These are phyloP conservation scores for Aleiodes sp. DNA, from an alignment of 1,140 invertebrate species.

Conservation along the genomic window DNA sequence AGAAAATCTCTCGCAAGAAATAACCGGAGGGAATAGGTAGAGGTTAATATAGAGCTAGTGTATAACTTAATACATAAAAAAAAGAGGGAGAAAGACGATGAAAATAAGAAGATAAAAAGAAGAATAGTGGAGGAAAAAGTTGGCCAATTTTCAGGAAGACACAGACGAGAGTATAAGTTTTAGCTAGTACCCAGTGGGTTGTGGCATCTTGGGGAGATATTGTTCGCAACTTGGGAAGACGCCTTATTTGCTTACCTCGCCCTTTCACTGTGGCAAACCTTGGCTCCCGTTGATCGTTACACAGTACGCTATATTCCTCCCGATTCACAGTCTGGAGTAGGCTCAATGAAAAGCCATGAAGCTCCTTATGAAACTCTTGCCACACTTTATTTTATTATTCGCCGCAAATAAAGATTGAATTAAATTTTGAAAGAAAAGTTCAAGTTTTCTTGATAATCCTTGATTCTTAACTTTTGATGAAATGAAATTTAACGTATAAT, in stretches of 20 bases:
- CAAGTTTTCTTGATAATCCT: too few species aligned
- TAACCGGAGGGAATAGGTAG: background rate
- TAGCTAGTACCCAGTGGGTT: background rate
- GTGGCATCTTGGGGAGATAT: slow-evolving; percentile 2
- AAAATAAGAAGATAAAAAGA: background rate
- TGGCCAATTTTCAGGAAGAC: slow-evolving; percentile 13
- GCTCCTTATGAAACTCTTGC: background rate
- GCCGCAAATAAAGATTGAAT: background rate
- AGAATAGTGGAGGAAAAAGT: background rate
- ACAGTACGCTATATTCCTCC: background rate
- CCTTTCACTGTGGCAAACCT: slow-evolving; percentile 6
- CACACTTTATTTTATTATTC: background rate
- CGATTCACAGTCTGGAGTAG: background rate
- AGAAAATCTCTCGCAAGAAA: background rate
- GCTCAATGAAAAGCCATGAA: background rate
- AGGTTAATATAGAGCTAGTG: slow-evolving; percentile 1
- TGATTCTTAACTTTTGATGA: too few species aligned
- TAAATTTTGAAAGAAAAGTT: slow-evolving; percentile 22
- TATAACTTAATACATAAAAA: slow-evolving; percentile 8
- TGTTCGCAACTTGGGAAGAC: background rate
- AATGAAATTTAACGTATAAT: too few species aligned
- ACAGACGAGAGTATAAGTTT: background rate
- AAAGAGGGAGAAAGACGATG: too few species aligned
- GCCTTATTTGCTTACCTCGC: slow-evolving; percentile 16
- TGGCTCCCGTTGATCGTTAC: slow-evolving; percentile 6